A percentile compares a stretch with the other conserved stretches of the same genome.
Conservation (phyloP, 2,113 vertebrate genomes). For the Apodemus speciosus region DNA sequence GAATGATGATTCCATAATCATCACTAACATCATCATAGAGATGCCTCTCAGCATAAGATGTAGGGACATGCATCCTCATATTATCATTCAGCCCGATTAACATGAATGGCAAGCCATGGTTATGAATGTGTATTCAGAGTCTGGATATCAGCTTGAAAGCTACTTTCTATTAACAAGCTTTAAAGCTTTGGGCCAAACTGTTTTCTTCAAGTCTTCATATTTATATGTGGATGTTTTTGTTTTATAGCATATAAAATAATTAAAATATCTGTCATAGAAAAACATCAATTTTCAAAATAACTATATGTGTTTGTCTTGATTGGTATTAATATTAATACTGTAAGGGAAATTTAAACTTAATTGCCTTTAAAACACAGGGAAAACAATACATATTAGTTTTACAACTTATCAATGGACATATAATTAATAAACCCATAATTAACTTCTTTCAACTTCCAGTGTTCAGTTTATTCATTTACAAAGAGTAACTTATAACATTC, state of each 20-base stretch:
- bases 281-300: not conserved
- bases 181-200: not conserved
- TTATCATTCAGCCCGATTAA: not conserved
- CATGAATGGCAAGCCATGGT: too few species aligned
- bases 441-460: not conserved
- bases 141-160: not conserved
- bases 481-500: not conserved
- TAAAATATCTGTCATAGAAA: not conserved
- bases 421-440: conserved; percentile 4
- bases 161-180: not conserved
- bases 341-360: not conserved
- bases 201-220: not conserved
- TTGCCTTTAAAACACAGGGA: not conserved
- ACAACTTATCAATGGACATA: conserved; percentile 23
- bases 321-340: not conserved
- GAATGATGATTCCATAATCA: not conserved
- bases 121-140: not conserved
- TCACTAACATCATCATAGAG: not conserved
- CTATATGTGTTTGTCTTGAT: not conserved
- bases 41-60: not conserved
- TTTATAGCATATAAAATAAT: not conserved
- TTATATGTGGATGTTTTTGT: not conserved
- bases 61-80: not conserved
- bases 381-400: not conserved
- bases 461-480: conserved; percentile 34